Evolutionary conservation across 2,113 vertebrate genomes (phyloP), one percentile per base, ranked within the genome.

Genomic region (Baryphthengus martii): DNA sequence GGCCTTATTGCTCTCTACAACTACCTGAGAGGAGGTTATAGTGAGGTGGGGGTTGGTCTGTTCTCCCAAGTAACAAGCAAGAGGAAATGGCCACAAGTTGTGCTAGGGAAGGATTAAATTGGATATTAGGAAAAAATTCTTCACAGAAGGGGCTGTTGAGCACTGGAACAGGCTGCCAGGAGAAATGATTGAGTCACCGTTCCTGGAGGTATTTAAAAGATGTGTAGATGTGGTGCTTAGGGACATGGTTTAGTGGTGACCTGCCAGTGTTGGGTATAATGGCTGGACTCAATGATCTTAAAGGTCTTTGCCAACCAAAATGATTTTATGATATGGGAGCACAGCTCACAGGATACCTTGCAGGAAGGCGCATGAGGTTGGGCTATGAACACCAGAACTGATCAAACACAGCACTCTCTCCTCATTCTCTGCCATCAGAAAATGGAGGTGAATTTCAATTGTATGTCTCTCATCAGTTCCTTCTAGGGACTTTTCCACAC

Each of bases 301-400:
- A n/a, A 47, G 42, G 42, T 45, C 44, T 68, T n/a, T 37, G 18
- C 47, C 67, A 37, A 28, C 47, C n/a, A 20, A 7, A 50, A 50
- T 5, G 11, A 26, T 17, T 50, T 47, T 50, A 8, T 45, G n/a
- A 37, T 47, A 45, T 45, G 1, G 29, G 33, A n/a, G 6, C 26
- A 9, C 37, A 28, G 23, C 39, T 31, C 35, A 10, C 0, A 13
- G 49, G 25, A 50, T 2, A 31, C 1, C 2, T 20, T 20, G 13
- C 8, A 52, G 23, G 33, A 63, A 58, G 13, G 11, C 19, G 8
- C 2, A 0, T 23, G 20, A 45, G 20, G 42, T 17, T 29, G 19
- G 33, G 9, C 63, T 4, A 0, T 11, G 40, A 56, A 37, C 42
- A 29, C n/a, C 39, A 63, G n/a, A 44, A 24, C 39, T 52, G 10